These are phyloP conservation scores for Macropodus opercularis DNA, from an alignment of 2,797 vertebrate species.

Conservation along the genomic window DNA sequence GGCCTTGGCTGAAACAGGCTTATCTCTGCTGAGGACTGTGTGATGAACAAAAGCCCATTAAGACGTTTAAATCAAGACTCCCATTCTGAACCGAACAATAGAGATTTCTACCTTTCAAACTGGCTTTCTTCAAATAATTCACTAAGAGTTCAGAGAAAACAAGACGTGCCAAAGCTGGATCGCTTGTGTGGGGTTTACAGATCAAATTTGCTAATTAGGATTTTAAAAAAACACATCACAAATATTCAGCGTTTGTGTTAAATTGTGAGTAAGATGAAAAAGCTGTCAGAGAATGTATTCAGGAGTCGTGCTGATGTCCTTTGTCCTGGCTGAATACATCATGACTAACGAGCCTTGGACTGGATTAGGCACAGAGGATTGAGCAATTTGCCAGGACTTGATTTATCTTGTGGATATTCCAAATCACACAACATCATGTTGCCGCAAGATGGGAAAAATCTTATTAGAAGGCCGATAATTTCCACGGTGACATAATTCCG, in stretches of 20 bases:
- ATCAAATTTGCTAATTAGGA: constrained; percentile 18
- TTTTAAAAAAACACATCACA: constrained; percentile 52
- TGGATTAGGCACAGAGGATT: constrained; percentile 99
- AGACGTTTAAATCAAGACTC: constrained; percentile 73
- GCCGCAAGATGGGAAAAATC: constrained; percentile 51
- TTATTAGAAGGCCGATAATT: constrained; percentile 51
- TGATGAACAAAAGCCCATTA: constrained; percentile 83
- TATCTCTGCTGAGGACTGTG: constrained; percentile 78
- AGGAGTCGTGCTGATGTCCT: constrained; percentile 84
- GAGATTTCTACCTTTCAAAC: constrained; percentile 45
- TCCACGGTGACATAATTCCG: constrained; percentile 49
- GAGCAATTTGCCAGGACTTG: constrained; percentile 90
- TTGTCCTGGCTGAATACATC: constrained; percentile 89
- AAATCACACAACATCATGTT: constrained; percentile 59
- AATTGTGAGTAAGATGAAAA: constrained; percentile 66
- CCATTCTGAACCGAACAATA: constrained; percentile 61
- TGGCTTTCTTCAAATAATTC: constrained; percentile 33
- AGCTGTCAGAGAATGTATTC: constrained; percentile 81
- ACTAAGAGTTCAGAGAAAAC: constrained; percentile 10
- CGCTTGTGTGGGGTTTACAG: background rate
- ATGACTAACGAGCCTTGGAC: constrained; percentile 90
- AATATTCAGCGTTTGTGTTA: constrained; percentile 58
- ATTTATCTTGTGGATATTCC: constrained; percentile 86
- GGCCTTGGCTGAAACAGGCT: constrained; percentile 80
- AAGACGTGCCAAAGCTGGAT: constrained; percentile 23